A percentile compares a stretch with the other conserved stretches of the same genome.
phyloP scores from a whole-genome alignment of 2,888 invertebrate genomes.

The Hirtodrosophila confusa region DNA sequence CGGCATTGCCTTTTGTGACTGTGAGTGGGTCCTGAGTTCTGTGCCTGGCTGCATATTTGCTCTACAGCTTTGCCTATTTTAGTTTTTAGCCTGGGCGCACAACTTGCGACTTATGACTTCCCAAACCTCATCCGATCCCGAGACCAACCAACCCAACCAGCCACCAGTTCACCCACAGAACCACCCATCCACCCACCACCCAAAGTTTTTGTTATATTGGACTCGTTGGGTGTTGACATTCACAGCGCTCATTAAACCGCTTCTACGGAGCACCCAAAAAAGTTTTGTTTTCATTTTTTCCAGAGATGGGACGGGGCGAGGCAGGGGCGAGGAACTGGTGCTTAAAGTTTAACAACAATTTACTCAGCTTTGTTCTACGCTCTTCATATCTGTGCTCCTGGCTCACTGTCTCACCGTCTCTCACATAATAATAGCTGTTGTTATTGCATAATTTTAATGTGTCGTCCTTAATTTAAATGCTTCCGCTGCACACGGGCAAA shows the following conservation, averaged over 20 bases:
- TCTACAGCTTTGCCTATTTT: constrained; percentile 75
- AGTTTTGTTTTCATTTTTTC: background rate
- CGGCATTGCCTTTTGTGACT: constrained; percentile 23
- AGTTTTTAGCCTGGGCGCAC: constrained; percentile 46
- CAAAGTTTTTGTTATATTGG: constrained; percentile 38
- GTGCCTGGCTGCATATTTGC: constrained; percentile 66
- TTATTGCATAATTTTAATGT: constrained; percentile 82
- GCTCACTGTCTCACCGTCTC: background rate
- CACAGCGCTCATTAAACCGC: constrained; percentile 72
- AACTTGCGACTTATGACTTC: constrained; percentile 73
- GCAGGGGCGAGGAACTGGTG: background rate
- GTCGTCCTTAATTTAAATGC: constrained; percentile 82
- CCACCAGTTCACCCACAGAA: constrained; percentile 4
- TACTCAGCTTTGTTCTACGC: constrained; percentile 6
- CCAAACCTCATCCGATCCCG: constrained; percentile 29
- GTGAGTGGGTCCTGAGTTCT: constrained; percentile 23
- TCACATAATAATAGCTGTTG: constrained; percentile 71
- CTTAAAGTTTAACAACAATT: constrained; percentile 56
- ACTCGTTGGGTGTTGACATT: constrained; percentile 69
- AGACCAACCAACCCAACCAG: background rate
- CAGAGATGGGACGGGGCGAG: background rate
- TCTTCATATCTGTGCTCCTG: background rate
- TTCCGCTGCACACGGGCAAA: constrained; percentile 73
- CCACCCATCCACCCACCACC: constrained; percentile 6
- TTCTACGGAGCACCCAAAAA: constrained; percentile 15